phyloP scores from a whole-genome alignment of 1,140 invertebrate genomes.

The Mizuhopecten yessoensis region DNA sequence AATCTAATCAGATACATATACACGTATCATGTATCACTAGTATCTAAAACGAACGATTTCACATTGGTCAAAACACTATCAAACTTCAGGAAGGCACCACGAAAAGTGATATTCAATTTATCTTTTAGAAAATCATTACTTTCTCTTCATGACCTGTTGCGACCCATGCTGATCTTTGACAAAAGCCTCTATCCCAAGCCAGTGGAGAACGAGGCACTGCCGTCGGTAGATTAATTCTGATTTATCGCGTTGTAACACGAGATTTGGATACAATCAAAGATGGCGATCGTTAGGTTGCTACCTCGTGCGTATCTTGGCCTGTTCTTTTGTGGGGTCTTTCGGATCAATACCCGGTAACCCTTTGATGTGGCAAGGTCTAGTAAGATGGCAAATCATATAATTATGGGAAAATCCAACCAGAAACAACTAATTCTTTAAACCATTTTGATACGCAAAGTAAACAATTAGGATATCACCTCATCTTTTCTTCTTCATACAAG shows the following conservation, averaged over 20 bases:
- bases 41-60: too few relatives aligned
- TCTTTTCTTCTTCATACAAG: not conserved
- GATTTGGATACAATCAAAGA: slow-evolving; percentile 38
- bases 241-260: slow-evolving; percentile 32
- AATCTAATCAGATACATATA: too few relatives aligned
- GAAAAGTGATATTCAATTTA: not conserved
- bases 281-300: slow-evolving; percentile 3
- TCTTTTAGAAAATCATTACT: not conserved
- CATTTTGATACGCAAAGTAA: slow-evolving; percentile 24
- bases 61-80: not conserved
- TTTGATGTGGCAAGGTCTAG: slow-evolving; percentile 37
- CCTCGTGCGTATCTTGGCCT: slow-evolving; percentile 22
- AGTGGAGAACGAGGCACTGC: not conserved
- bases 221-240: slow-evolving; percentile 10
- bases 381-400: slow-evolving; percentile 21
- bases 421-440: slow-evolving; percentile 38
- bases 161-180: not conserved
- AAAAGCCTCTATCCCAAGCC: not conserved
- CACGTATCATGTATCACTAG: too few relatives aligned
- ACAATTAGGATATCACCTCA: not conserved
- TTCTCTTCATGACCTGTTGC: not conserved
- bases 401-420: slow-evolving; percentile 38
- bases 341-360: not conserved
- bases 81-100: not conserved
- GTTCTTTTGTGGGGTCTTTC: not conserved